A percentile compares a stretch with the other conserved stretches of the same genome.
phyloP scores from a whole-genome alignment of 2,888 invertebrate genomes.

The Blastobasis adustella region DNA sequence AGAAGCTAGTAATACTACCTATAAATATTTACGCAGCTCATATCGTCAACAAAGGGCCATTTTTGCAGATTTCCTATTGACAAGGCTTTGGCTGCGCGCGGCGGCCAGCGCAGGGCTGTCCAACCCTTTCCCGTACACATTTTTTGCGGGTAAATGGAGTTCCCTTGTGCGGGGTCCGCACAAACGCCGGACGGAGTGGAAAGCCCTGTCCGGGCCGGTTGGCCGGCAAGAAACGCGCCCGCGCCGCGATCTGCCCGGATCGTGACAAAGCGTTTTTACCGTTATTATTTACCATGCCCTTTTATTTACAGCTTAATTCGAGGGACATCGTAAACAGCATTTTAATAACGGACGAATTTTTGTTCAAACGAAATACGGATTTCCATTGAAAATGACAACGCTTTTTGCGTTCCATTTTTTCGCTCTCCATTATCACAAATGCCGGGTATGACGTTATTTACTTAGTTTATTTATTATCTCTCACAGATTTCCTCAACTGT shows the following conservation, averaged over 20 bases:
- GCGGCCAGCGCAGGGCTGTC: neutral
- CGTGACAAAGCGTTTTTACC: conserved; percentile 47
- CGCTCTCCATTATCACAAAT: neutral
- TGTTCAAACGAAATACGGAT: no score
- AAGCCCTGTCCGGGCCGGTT: conserved; percentile 48
- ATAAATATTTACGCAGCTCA: no score
- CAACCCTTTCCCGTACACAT: conserved; percentile 38
- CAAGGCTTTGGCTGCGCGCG: neutral
- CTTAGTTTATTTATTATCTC: neutral
- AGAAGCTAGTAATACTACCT: no score
- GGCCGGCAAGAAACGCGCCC: conserved; percentile 34
- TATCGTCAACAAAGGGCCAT: neutral
- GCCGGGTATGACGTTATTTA: neutral
- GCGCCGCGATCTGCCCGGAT: conserved; percentile 21
- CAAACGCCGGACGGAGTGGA: conserved; percentile 50
- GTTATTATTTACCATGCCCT: conserved; percentile 24
- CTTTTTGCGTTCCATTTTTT: neutral
- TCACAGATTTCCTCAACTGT: neutral
- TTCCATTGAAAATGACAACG: no score
- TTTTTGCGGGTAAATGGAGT: conserved; percentile 63
- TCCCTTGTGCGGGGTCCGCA: conserved; percentile 51
- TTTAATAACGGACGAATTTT: neutral
- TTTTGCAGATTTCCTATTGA: conserved; percentile 2
- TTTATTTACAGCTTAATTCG: conserved; percentile 23
- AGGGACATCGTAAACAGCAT: conserved; percentile 2